Conservation (phyloP, 2,888 invertebrate genomes). For the Tenthredo amoena region DNA sequence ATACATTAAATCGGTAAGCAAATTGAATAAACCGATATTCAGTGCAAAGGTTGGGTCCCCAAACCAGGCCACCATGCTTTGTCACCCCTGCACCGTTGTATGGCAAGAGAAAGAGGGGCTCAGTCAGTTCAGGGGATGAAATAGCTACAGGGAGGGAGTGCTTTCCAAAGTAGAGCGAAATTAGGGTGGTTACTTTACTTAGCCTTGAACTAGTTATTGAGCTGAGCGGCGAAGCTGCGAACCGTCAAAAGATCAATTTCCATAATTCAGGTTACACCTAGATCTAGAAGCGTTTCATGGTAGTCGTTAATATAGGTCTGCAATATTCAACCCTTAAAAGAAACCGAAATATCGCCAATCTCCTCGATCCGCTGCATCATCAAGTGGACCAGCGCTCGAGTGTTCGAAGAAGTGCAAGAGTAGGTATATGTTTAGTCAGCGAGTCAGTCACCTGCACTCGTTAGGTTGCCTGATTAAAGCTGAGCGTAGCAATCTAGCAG, state of each 20-base stretch:
- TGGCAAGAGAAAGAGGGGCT: background rate
- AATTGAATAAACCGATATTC: slow-evolving; percentile 53
- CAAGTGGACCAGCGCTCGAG: background rate
- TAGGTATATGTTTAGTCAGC: background rate
- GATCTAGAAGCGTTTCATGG: background rate
- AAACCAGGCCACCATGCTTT: slow-evolving; percentile 25
- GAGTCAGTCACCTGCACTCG: slow-evolving; percentile 52
- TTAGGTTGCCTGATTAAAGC: slow-evolving; percentile 43
- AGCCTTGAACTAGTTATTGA: slow-evolving; percentile 44
- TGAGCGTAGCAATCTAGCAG: slow-evolving; percentile 46
- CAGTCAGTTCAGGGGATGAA: background rate
- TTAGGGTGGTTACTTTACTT: slow-evolving; percentile 46
- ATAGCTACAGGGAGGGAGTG: background rate
- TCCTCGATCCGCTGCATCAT: background rate
- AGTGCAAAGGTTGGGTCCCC: slow-evolving; percentile 43
- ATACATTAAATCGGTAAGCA: slow-evolving; percentile 50
- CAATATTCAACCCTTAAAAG: background rate
- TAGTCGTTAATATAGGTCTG: background rate
- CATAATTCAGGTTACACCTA: background rate
- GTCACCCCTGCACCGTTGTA: slow-evolving; percentile 34
- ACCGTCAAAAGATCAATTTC: slow-evolving; percentile 47
- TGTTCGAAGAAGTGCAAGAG: slow-evolving; percentile 36
- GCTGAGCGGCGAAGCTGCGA: slow-evolving; percentile 35
- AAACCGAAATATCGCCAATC: slow-evolving; percentile 32
- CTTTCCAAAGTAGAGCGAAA: slow-evolving; percentile 38